These are phyloP conservation scores for Chloebia gouldiae DNA, from an alignment of 2,113 vertebrate species.

Conservation along the genomic window DNA sequence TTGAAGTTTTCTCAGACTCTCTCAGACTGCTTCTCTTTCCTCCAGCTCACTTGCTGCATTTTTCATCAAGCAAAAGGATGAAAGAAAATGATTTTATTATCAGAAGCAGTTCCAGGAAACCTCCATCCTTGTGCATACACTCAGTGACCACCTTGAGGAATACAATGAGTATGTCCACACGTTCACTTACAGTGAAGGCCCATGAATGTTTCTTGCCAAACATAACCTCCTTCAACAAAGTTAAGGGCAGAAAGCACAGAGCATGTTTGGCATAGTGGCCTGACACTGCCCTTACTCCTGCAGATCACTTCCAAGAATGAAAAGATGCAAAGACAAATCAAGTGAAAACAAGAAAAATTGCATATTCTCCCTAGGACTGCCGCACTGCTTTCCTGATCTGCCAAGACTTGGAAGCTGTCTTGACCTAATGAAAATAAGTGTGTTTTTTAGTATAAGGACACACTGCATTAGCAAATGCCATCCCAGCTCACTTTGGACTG, in stretches of 20 bases:
- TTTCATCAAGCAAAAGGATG: background rate
- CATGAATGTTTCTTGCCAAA: background rate
- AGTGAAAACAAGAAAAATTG: background rate
- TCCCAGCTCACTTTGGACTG: slow-evolving; percentile 23
- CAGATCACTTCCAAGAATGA: background rate
- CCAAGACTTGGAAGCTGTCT: slow-evolving; percentile 1
- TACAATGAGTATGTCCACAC: rapidly evolving
- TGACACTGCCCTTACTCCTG: background rate
- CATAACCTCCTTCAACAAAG: background rate
- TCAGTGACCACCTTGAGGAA: background rate
- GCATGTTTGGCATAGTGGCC: rapidly evolving
- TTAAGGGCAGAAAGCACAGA: background rate
- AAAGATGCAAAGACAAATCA: background rate
- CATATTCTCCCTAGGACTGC: background rate
- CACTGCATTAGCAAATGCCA: slow-evolving; percentile 14
- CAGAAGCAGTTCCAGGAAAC: background rate
- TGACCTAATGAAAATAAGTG: slow-evolving; percentile 13
- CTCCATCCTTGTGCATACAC: background rate
- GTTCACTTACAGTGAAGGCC: background rate
- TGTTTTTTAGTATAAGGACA: background rate
- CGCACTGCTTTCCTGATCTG: background rate
- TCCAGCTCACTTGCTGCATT: background rate
- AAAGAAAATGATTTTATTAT: background rate
- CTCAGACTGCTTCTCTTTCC: background rate
- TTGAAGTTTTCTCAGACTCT: background rate